Percentiles rank a stretch among this genome's conserved stretches.
Evolutionary conservation across 2,888 invertebrate species (phyloP).

Genomic region (Drepana falcataria): DNA sequence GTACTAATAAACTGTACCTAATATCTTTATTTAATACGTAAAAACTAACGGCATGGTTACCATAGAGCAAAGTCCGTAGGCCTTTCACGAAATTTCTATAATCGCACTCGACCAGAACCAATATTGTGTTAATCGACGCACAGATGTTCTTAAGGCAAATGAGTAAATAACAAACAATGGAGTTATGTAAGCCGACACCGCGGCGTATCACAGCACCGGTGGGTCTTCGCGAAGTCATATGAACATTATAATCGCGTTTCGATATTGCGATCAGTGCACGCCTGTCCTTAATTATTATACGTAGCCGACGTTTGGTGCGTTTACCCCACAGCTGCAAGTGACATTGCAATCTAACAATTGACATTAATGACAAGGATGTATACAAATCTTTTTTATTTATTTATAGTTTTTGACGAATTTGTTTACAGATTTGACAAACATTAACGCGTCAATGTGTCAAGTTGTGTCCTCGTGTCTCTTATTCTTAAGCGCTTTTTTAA

Average conservation of each 20-base stretch:
- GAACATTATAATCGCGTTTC: slow-evolving; percentile 78
- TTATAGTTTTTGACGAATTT: too few relatives aligned
- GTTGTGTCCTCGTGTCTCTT: too few relatives aligned
- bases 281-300: slow-evolving; percentile 75
- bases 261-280: slow-evolving; percentile 74
- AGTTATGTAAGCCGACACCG: slow-evolving; percentile 69
- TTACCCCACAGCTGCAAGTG: slow-evolving; percentile 3
- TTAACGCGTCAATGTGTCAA: too few relatives aligned
- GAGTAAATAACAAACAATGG: slow-evolving; percentile 37
- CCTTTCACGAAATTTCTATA: slow-evolving; percentile 10
- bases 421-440: too few relatives aligned
- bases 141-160: slow-evolving; percentile 17
- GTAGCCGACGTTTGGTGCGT: slow-evolving; percentile 5
- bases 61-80: slow-evolving; percentile 4
- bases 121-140: slow-evolving; percentile 23
- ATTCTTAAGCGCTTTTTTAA: too few relatives aligned
- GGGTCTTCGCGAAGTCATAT: slow-evolving; percentile 77
- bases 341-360: too few relatives aligned
- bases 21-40: slow-evolving; percentile 13
- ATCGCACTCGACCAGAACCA: slow-evolving; percentile 6
- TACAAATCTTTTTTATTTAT: too few relatives aligned
- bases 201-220: slow-evolving; percentile 61
- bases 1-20: too few relatives aligned
- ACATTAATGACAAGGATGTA: too few relatives aligned
- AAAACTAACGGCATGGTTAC: slow-evolving; percentile 9